phyloP scores from a whole-genome alignment of 2,113 vertebrate species.

The Callithrix jacchus region DNA sequence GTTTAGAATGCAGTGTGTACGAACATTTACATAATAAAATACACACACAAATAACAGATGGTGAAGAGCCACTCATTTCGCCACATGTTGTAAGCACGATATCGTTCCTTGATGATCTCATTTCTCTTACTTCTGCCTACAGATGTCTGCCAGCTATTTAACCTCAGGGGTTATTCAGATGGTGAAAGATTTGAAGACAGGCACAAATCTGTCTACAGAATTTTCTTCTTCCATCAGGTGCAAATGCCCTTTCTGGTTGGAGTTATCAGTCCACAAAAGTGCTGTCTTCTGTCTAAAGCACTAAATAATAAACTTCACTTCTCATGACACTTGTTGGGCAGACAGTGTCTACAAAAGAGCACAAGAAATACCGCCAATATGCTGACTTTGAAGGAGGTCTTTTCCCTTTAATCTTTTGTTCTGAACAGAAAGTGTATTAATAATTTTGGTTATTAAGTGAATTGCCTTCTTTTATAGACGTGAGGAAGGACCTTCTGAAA shows the following conservation, averaged over 20 bases:
- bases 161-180: slow-evolving; percentile 78
- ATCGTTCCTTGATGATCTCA: slow-evolving; percentile 78
- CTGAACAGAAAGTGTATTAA: slow-evolving; percentile 73
- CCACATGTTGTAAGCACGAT: slow-evolving; percentile 86
- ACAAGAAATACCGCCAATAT: not conserved
- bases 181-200: slow-evolving; percentile 75
- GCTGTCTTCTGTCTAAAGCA: slow-evolving; percentile 32
- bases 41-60: slow-evolving; percentile 88
- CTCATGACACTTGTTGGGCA: slow-evolving; percentile 48
- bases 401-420: slow-evolving; percentile 67
- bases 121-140: slow-evolving; percentile 83
- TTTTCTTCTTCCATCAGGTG: slow-evolving; percentile 70
- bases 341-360: not conserved
- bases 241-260: slow-evolving; percentile 51
- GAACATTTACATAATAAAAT: slow-evolving; percentile 88
- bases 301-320: slow-evolving; percentile 25
- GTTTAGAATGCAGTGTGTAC: slow-evolving; percentile 83
- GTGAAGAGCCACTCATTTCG: slow-evolving; percentile 84
- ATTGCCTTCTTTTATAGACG: slow-evolving; percentile 70
- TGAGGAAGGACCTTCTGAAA: slow-evolving; percentile 74
- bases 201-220: slow-evolving; percentile 75
- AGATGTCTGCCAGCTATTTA: slow-evolving; percentile 82
- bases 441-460: slow-evolving; percentile 73
- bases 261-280: slow-evolving; percentile 45
- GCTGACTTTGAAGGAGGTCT: slow-evolving; percentile 38